Conservation (phyloP, 64 coral and sea anemone genomes). For the Pachyseris speciosa region DNA sequence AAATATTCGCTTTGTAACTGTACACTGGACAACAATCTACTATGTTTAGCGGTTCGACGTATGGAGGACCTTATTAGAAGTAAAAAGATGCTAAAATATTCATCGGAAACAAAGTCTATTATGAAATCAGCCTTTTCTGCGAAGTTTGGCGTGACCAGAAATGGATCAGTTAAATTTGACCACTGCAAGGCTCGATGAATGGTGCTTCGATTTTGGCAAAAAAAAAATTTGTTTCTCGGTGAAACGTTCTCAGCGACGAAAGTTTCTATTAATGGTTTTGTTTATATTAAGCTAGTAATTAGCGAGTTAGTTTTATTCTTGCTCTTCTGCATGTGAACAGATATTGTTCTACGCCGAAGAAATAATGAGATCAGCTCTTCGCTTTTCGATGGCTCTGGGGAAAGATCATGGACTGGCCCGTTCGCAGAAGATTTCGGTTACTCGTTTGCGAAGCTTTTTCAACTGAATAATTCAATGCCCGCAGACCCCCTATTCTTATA, state of each 20-base stretch:
- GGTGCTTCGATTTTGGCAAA: too few species aligned
- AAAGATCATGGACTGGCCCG: neutral
- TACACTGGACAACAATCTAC: too few species aligned
- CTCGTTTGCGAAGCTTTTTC: neutral
- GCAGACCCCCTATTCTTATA: neutral
- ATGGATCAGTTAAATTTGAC: too few species aligned
- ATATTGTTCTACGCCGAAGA: neutral
- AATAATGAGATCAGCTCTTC: neutral
- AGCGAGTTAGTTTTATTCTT: neutral
- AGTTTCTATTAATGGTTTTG: neutral
- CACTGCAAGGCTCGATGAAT: too few species aligned
- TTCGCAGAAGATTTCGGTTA: neutral
- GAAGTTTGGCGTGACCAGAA: too few species aligned
- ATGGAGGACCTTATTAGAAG: too few species aligned
- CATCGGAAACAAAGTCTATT: too few species aligned
- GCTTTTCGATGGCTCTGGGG: neutral
- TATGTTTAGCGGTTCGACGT: too few species aligned
- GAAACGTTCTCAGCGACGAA: neutral
- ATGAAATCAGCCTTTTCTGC: too few species aligned
- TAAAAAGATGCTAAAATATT: too few species aligned
- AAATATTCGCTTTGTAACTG: too few species aligned
- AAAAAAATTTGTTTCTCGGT: too few species aligned
- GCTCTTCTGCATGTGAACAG: neutral
- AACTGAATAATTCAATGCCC: neutral
- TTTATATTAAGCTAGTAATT: neutral